Conservation (phyloP, 2,888 invertebrate genomes). For the Charanyca ferruginea region DNA sequence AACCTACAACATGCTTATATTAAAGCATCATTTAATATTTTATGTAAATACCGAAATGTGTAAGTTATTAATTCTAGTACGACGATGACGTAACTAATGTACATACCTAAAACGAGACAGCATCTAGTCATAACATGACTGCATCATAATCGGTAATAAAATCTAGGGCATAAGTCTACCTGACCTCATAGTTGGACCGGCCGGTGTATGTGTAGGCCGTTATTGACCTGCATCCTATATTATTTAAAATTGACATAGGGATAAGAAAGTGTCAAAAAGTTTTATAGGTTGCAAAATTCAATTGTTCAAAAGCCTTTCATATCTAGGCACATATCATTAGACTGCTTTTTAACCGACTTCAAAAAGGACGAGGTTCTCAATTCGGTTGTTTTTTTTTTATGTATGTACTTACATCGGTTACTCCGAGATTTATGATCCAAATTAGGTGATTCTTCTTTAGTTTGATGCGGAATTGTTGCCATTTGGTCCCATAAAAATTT, state of each 20-base stretch:
- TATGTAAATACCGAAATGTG: constrained; percentile 10
- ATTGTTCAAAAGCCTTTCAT: neutral
- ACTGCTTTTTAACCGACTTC: too few species aligned
- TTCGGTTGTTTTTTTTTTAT: too few species aligned
- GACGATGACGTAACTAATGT: constrained; percentile 10
- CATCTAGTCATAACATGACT: constrained; percentile 15
- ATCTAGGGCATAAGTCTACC: constrained; percentile 16
- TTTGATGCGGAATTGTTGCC: too few species aligned
- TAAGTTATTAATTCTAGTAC: constrained; percentile 5
- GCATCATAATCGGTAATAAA: constrained; percentile 7
- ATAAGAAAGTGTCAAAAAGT: neutral
- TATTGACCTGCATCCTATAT: neutral
- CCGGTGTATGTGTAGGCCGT: neutral
- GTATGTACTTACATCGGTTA: too few species aligned
- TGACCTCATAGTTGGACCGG: neutral
- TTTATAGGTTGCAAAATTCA: neutral
- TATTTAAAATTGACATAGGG: neutral
- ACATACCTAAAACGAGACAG: constrained; percentile 24
- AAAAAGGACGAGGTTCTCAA: too few species aligned
- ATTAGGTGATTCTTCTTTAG: too few species aligned
- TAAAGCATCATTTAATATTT: constrained; percentile 23
- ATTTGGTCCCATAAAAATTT: too few species aligned
- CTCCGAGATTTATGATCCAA: too few species aligned
- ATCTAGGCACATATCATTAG: too few species aligned
- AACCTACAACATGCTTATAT: constrained; percentile 19